Conservation (phyloP, 2,113 vertebrate species). For the Otis tarda region DNA sequence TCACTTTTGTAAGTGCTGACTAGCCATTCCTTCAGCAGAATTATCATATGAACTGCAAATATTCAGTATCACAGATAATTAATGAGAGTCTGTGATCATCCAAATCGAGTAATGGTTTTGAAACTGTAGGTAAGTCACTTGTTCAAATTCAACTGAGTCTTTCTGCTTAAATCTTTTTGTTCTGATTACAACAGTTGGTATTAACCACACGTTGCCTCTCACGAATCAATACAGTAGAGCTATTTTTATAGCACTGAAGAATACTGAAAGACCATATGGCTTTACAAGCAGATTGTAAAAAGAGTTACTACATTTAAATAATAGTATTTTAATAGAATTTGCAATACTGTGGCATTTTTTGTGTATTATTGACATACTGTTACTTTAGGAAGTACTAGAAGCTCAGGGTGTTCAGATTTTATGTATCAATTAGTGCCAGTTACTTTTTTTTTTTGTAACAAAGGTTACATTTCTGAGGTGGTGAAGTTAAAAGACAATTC, state of each 20-base stretch:
- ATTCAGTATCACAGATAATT: neutral
- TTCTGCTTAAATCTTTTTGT: neutral
- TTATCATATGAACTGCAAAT: neutral
- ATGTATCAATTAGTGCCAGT: neutral
- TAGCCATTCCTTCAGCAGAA: neutral
- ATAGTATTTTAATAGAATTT: neutral
- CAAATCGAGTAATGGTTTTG: neutral
- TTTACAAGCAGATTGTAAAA: neutral
- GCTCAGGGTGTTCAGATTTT: neutral
- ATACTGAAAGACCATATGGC: neutral
- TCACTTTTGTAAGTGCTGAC: neutral
- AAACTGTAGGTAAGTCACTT: neutral
- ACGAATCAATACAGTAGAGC: neutral
- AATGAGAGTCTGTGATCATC: neutral
- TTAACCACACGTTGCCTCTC: neutral
- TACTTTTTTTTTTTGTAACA: neutral
- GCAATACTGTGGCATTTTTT: neutral
- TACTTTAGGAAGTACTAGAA: neutral
- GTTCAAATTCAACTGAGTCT: neutral
- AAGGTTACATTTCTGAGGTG: neutral
- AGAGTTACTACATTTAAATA: neutral
- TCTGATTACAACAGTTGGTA: neutral
- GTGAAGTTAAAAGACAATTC: neutral
- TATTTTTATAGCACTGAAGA: neutral
- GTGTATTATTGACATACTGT: neutral